These are phyloP conservation scores for Diplosoma virens DNA, from an alignment of 23 tunicate genomes.

Conservation along the genomic window DNA sequence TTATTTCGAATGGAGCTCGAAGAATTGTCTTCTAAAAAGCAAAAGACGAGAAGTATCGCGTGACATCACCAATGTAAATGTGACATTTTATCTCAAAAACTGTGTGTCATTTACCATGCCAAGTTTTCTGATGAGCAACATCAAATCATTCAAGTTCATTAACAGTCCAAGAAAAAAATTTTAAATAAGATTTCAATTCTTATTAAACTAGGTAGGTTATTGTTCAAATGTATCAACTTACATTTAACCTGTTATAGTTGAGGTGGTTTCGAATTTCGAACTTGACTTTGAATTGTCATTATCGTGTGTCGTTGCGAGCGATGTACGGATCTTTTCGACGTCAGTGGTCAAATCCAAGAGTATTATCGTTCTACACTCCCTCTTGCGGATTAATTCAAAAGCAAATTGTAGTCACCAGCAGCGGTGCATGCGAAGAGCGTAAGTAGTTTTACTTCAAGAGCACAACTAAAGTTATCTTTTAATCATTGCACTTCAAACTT, in stretches of 20 bases:
- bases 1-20: slow-evolving; percentile 12
- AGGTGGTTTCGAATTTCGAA: background rate
- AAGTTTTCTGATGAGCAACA: too few relatives aligned
- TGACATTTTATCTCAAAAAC: too few relatives aligned
- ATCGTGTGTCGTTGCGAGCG: slow-evolving; percentile 37
- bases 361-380: slow-evolving; percentile 24
- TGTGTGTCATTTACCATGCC: too few relatives aligned
- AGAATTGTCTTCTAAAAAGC: background rate
- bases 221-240: too few relatives aligned
- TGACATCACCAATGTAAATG: background rate
- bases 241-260: background rate
- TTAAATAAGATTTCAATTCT: too few relatives aligned
- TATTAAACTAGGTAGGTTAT: too few relatives aligned
- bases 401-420: background rate
- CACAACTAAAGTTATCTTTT: background rate
- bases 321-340: slow-evolving; percentile 63
- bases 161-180: too few relatives aligned
- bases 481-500: background rate
- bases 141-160: too few relatives aligned
- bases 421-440: background rate
- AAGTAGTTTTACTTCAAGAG: background rate
- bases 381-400: slow-evolving; percentile 45
- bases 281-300: slow-evolving; percentile 33
- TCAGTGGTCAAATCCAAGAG: slow-evolving; percentile 23
- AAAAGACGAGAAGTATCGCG: background rate